These are phyloP conservation scores for Drosophila mimica DNA, from an alignment of 2,888 invertebrate species.

Conservation along the genomic window DNA sequence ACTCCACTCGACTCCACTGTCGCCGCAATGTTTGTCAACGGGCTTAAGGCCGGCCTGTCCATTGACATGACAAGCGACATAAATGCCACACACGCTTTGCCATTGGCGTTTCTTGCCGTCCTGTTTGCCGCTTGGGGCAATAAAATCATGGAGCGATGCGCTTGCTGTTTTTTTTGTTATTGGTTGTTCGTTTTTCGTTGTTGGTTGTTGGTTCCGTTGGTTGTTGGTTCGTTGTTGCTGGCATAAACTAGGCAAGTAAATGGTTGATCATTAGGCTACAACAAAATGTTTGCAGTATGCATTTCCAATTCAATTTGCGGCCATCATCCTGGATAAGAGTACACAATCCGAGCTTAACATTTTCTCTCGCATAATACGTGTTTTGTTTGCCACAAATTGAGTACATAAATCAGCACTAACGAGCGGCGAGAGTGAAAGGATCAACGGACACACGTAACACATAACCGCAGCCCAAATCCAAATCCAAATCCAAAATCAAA, in stretches of 20 bases:
- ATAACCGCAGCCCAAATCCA: slow-evolving; percentile 27
- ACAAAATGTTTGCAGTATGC: slow-evolving; percentile 79
- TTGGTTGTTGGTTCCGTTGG: slow-evolving; percentile 49
- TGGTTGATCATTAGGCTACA: slow-evolving; percentile 70
- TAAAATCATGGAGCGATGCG: slow-evolving; percentile 71
- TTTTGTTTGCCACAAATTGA: slow-evolving; percentile 57
- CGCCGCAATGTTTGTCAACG: slow-evolving; percentile 62
- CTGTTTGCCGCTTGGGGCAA: slow-evolving; percentile 41
- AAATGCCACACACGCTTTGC: slow-evolving; percentile 70
- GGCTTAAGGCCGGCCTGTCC: slow-evolving; percentile 53
- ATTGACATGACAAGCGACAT: slow-evolving; percentile 66
- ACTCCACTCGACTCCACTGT: slow-evolving; percentile 37
- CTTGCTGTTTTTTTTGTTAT: slow-evolving; percentile 53
- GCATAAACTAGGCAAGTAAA: slow-evolving; percentile 70
- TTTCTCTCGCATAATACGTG: slow-evolving; percentile 51
- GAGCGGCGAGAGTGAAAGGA: slow-evolving; percentile 32
- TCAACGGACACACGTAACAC: slow-evolving; percentile 38
- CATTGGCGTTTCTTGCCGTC: slow-evolving; percentile 52
- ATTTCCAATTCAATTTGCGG: slow-evolving; percentile 74
- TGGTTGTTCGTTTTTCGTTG: not conserved
- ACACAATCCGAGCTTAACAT: slow-evolving; percentile 47
- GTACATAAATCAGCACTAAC: slow-evolving; percentile 69
- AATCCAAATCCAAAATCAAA: slow-evolving; percentile 24
- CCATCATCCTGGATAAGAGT: slow-evolving; percentile 60
- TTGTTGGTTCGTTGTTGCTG: slow-evolving; percentile 33